Base-by-base conservation (phyloP, 1,140 invertebrate genomes). In the Pentalonia nigronervosa region DNA sequence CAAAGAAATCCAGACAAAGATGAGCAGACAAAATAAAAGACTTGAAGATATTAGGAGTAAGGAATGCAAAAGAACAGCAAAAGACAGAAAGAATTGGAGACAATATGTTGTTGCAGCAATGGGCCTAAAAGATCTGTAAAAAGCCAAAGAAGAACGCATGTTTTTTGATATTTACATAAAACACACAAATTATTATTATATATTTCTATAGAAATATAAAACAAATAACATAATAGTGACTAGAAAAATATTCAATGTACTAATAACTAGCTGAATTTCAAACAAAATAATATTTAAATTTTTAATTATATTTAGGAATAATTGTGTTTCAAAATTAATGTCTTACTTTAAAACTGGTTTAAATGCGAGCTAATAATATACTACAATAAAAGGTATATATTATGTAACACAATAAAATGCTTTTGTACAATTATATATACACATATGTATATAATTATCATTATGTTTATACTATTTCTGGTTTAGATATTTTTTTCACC, bases 401-500 rank as follows among this genome's bases (percentile, higher is more conserved):
- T 34, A 47, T 41, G 7, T 56, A 25, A 56, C n/a, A 45, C 41
- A 30, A 53, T 87, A n/a, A 48, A 48, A 87, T 87, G 60, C 14
- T 76, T n/a, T 76, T 76, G 17, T 76, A 76, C 30, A 76, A 76
- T 76, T 56, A 76, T n/a, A 76, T 76, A 17, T n/a, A 7, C 30
- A 41, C 4, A 41, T 41, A 41, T 41, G 41, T 67, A 67, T n/a
- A n/a, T n/a, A 14, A 76, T 76, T n/a, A 76, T 76, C 60, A 76
- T 76, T 76, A n/a, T 90, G 2, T 67, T 56, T 90, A 90, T 45
- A 67, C 17, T 30, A 67, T 48, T 81, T 89, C 92, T 7, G 91
- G 34, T 53, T 53, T 92, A 41, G 91, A 41, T 36, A 94, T 67
- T 94, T 94, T 94, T 48, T 94, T 89, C 11, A 94, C 94, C 84